phyloP scores from a whole-genome alignment of 1,140 invertebrate genomes.

The Trichogramma pretiosum region DNA sequence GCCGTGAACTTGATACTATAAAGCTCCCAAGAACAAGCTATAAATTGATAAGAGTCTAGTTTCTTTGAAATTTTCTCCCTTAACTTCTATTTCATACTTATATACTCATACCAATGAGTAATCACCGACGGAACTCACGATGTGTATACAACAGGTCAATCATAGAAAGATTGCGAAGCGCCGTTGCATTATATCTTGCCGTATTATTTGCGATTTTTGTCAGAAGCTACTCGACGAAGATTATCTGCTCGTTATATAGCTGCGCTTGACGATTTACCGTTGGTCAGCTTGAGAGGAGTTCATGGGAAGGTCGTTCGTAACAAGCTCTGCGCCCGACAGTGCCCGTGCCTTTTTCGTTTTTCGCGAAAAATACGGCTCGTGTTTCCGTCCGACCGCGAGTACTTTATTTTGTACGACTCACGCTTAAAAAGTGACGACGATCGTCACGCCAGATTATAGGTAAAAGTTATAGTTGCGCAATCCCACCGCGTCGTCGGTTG shows the following conservation, averaged over 20 bases:
- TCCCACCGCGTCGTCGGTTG: neutral
- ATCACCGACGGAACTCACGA: no score
- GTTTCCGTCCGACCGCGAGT: constrained; percentile 6
- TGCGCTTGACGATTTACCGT: constrained; percentile 25
- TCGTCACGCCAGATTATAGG: constrained; percentile 4
- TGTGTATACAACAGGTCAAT: no score
- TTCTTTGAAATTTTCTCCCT: no score
- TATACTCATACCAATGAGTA: no score
- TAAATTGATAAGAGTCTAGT: no score
- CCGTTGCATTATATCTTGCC: no score
- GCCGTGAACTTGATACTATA: no score
- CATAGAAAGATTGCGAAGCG: no score
- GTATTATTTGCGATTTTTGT: constrained; percentile 32
- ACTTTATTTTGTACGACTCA: constrained; percentile 5
- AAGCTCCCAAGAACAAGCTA: no score
- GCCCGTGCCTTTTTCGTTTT: constrained; percentile 3
- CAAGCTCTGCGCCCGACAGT: neutral
- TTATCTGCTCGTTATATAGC: no score
- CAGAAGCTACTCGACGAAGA: constrained; percentile 27
- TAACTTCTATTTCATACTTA: no score
- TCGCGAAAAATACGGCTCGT: neutral
- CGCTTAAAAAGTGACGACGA: constrained; percentile 5
- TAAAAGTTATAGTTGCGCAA: constrained; percentile 16
- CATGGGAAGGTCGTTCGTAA: constrained; percentile 28
- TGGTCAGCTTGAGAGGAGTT: no score